phyloP scores from a whole-genome alignment of 2,113 vertebrate species.

The Bos javanicus region DNA sequence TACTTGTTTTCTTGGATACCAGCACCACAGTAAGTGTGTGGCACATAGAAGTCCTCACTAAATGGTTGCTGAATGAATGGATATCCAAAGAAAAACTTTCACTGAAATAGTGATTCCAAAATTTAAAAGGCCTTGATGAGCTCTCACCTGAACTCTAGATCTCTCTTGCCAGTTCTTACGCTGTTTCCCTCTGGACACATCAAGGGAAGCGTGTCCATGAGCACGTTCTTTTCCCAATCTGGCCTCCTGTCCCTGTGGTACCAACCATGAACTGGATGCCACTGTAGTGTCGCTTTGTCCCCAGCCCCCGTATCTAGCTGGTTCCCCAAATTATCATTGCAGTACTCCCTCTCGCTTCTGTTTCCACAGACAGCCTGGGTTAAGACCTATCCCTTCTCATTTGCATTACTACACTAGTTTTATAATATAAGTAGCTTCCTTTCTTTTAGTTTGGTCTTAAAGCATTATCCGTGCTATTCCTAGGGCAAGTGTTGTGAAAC shows the following conservation, averaged over 20 bases:
- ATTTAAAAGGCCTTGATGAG: background rate
- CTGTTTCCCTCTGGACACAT: background rate
- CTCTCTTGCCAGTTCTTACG: background rate
- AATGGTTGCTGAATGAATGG: background rate
- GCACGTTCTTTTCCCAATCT: fast-evolving
- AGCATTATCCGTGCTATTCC: background rate
- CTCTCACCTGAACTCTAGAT: background rate
- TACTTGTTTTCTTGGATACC: background rate
- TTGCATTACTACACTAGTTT: background rate
- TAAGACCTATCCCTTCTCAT: background rate
- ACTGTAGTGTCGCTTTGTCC: background rate
- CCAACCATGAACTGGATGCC: background rate
- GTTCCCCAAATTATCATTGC: background rate
- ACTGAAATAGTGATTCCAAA: background rate
- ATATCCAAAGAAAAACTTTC: background rate
- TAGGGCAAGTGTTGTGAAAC: background rate
- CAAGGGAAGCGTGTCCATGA: background rate
- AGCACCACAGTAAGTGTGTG: background rate
- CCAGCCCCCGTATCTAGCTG: background rate
- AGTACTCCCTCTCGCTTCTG: background rate
- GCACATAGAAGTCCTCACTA: background rate
- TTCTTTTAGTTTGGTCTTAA: background rate
- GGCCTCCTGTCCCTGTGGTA: background rate
- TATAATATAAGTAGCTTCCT: background rate
- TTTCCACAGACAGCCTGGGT: background rate